These are phyloP conservation scores for Ceratitis capitata DNA, from an alignment of 1,140 invertebrate genomes.

Conservation along the genomic window DNA sequence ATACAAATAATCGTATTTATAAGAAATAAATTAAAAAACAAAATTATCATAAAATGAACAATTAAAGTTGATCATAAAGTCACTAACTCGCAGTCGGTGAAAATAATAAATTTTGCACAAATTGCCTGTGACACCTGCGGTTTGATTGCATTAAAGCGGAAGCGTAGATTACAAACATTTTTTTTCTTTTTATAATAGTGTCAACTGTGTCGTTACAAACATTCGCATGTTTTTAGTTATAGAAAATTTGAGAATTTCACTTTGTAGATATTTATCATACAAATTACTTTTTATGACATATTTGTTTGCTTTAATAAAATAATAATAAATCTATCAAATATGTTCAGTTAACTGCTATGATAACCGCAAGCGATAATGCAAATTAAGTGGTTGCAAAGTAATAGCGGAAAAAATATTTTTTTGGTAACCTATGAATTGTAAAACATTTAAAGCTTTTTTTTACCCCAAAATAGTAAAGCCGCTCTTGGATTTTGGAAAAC, in stretches of 20 bases:
- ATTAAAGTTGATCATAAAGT: not conserved
- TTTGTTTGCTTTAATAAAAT: not conserved
- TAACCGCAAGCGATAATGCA: too few relatives aligned
- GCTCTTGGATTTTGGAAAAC: too few relatives aligned
- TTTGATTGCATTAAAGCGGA: not conserved
- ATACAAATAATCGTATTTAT: too few relatives aligned
- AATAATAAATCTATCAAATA: not conserved
- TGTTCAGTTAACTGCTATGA: not conserved
- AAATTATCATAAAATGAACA: too few relatives aligned
- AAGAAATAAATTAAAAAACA: too few relatives aligned
- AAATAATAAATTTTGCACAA: not conserved
- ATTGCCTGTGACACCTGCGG: conserved; percentile 1
- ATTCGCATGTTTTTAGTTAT: not conserved
- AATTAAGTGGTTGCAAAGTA: too few relatives aligned
- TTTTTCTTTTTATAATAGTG: not conserved
- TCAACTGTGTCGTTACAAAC: not conserved
- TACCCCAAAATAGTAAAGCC: too few relatives aligned
- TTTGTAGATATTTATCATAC: not conserved
- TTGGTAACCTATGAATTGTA: too few relatives aligned
- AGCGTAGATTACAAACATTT: not conserved
- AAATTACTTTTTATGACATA: not conserved
- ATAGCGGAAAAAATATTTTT: too few relatives aligned
- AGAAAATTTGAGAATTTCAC: not conserved
- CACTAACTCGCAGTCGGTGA: not conserved
- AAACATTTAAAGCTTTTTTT: too few relatives aligned